phyloP scores from a whole-genome alignment of 2,888 invertebrate species.

The Caradrina kadenii region DNA sequence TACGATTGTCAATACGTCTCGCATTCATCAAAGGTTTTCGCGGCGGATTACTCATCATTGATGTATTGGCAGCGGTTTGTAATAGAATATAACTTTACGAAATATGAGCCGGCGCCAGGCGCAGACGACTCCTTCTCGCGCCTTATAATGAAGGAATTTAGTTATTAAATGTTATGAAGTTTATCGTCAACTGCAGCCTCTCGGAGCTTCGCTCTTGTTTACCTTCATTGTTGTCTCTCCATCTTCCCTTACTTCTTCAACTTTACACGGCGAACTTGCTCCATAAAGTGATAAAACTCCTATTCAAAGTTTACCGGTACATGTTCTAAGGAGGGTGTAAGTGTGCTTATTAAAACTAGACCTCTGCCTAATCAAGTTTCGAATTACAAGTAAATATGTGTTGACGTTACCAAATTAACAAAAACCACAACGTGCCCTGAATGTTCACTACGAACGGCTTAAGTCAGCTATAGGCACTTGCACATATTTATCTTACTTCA shows the following conservation, averaged over 20 bases:
- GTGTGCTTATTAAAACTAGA: conserved; percentile 28
- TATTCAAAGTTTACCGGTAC: conserved; percentile 10
- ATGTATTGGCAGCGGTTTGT: conserved; percentile 71
- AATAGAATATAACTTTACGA: conserved; percentile 67
- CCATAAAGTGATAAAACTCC: conserved; percentile 35
- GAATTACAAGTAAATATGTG: conserved; percentile 53
- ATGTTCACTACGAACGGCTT: conserved; percentile 35
- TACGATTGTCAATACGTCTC: conserved; percentile 44
- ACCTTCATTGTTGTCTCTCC: conserved; percentile 52
- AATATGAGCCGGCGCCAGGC: conserved; percentile 76
- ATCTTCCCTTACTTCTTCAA: conserved; percentile 49
- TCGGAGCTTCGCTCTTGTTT: conserved; percentile 46
- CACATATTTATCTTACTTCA: conserved; percentile 41
- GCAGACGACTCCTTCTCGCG: conserved; percentile 31
- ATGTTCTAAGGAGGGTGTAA: conserved; percentile 14
- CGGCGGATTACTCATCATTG: conserved; percentile 71
- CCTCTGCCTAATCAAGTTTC: conserved; percentile 33
- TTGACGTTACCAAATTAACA: conserved; percentile 54
- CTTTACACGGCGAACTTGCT: conserved; percentile 46
- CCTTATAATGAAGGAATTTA: conserved; percentile 34
- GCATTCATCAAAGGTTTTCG: conserved; percentile 62
- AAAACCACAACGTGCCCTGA: conserved; percentile 58
- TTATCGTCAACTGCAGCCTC: conserved; percentile 52
- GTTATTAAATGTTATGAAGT: conserved; percentile 50
- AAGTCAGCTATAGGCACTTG: conserved; percentile 15